Evolutionary conservation across 2,888 invertebrate species (phyloP), one percentile per base, ranked within the genome.

Genomic region (Aporophyla lueneburgensis): DNA sequence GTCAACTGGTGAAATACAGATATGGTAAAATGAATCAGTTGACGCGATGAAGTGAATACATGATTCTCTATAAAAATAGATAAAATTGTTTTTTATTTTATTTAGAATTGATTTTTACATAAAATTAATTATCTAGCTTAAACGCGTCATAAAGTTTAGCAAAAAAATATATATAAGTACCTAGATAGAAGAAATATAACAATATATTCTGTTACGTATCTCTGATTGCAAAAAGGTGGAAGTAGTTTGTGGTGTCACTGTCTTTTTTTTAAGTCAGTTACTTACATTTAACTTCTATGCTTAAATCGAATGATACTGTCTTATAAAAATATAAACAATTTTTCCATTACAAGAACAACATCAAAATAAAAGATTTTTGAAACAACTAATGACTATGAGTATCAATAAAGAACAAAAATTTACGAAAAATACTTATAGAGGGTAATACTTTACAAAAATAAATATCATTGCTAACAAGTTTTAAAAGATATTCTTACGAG

Each of bases 281-380:
- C 65, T 78, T 54, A 73, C 62, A 68, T 65, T 71, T 59, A 72
- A 59, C 58, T 74, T 69, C 62, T 85, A 88, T 70, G 66, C 88
- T 90, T 91, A 92, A 74, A 73, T 72, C 88, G 93, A 91, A 88
- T 90, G 89, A 91, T 90, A 92, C 84, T 82, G 87, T 87, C 79
- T 89, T 94, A 94, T 87, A 93, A 94, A 93, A 93, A 94, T 94
- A 94, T 92, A 91, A 91, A 91, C 87, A 90, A 90, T 89, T 90
- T 78, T 91, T 87, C 91, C 80, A 86, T 88, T 87, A 78, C 66
- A 79, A 73, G 78, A 80, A 74, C 80, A 88, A 86, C 81, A 87
- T 81, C 84, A 86, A 88, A 84, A 79, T 75, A 83, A 83, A 80
- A 68, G 33, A 72, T 78, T 73, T 78, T 87, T 80, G 76, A 80